Evolutionary conservation across 2,888 invertebrate species (phyloP).

Genomic region (Drosophila stalkeri): DNA sequence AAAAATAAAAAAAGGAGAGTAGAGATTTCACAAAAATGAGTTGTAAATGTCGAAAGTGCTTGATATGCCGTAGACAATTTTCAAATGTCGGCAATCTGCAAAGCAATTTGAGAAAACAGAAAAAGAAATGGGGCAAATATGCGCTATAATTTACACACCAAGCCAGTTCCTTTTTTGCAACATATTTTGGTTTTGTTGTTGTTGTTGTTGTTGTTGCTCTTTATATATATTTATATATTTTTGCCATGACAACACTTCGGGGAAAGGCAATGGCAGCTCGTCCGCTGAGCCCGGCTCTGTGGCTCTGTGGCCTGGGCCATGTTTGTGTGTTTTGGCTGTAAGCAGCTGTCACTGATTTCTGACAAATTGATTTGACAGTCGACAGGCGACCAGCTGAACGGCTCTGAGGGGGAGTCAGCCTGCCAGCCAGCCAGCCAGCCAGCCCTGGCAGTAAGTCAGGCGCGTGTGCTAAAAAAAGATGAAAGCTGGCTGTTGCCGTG

Average conservation of each 20-base stretch:
- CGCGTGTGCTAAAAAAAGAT: constrained; percentile 75
- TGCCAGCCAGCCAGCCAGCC: not conserved
- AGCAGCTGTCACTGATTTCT: constrained; percentile 83
- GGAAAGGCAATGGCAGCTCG: constrained; percentile 9
- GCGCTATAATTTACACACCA: constrained; percentile 80
- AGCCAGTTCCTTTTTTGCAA: constrained; percentile 38
- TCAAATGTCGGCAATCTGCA: constrained; percentile 77
- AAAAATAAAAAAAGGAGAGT: constrained; percentile 49
- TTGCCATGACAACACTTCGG: constrained; percentile 73
- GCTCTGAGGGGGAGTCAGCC: not conserved
- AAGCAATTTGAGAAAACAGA: constrained; percentile 71
- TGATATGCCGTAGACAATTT: constrained; percentile 70
- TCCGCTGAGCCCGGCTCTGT: constrained; percentile 33
- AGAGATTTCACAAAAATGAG: constrained; percentile 69
- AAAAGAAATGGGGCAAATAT: constrained; percentile 68
- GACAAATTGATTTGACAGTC: constrained; percentile 83
- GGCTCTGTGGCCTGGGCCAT: constrained; percentile 50
- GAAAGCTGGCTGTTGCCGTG: constrained; percentile 54
- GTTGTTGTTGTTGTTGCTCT: constrained; percentile 12
- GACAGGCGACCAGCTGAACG: constrained; percentile 66
- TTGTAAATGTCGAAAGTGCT: constrained; percentile 80
- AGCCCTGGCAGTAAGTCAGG: constrained; percentile 49
- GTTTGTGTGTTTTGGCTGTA: constrained; percentile 76
- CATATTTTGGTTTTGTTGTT: not conserved
- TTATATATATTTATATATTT: constrained; percentile 21